phyloP scores from a whole-genome alignment of 2,113 vertebrate genomes.

The Cavia porcellus region DNA sequence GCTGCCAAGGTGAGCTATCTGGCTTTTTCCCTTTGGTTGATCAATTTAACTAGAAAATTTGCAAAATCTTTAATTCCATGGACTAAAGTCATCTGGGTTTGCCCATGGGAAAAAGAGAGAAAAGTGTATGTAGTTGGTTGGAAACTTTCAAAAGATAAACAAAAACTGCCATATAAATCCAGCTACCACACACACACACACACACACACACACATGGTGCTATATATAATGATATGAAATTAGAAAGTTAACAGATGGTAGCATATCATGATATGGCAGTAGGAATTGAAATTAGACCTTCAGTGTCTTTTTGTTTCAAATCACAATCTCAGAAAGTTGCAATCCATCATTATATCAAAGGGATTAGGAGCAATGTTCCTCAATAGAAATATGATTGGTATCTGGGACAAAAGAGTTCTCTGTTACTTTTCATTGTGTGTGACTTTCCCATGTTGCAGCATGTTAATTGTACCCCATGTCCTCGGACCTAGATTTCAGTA shows the following conservation, averaged over 20 bases:
- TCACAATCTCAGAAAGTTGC: conserved; percentile 9
- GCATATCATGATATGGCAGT: not conserved
- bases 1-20: conserved; percentile 18
- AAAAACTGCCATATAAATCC: conserved; percentile 45
- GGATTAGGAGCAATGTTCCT: not conserved
- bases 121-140: not conserved
- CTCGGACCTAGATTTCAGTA: not conserved
- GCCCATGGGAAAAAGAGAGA: not conserved
- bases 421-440: not conserved
- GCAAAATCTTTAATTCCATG: conserved; percentile 7
- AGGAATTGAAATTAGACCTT: not conserved
- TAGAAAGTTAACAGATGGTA: not conserved
- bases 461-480: not conserved
- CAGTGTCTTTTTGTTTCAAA: conserved; percentile 38
- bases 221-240: not conserved
- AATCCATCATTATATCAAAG: not conserved
- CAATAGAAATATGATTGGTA: not conserved
- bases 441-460: not conserved
- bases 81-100: not conserved
- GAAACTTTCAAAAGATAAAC: not conserved
- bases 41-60: conserved; percentile 30
- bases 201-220: rapidly evolving
- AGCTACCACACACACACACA: not conserved
- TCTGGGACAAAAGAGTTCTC: not conserved
- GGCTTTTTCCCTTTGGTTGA: not conserved